Evolutionary conservation across 1,140 invertebrate genomes (phyloP).

Genomic region (Drosophila insularis): DNA sequence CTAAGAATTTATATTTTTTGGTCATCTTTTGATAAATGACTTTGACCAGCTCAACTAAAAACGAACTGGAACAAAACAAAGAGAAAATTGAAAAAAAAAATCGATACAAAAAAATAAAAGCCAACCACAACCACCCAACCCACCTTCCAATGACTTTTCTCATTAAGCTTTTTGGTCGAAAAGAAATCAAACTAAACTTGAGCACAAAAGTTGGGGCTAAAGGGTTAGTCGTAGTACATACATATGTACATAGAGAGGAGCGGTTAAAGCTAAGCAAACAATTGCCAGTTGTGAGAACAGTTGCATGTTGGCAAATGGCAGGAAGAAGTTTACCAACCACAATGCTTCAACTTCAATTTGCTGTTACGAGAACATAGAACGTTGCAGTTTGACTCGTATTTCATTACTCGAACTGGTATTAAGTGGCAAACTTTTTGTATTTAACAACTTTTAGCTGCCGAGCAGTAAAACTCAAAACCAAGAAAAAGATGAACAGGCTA

Average conservation of each 20-base stretch:
- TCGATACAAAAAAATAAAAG: not conserved
- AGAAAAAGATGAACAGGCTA: conserved; percentile 59
- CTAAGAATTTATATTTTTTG: conserved; percentile 64
- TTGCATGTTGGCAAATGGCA: conserved; percentile 66
- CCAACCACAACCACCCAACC: conserved; percentile 6
- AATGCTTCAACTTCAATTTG: conserved; percentile 80
- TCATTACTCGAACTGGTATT: conserved; percentile 81
- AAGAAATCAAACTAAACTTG: conserved; percentile 68
- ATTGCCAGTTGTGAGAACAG: conserved; percentile 56
- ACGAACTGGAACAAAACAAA: not conserved
- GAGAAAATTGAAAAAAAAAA: not conserved
- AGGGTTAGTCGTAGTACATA: conserved; percentile 32
- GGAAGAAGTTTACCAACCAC: conserved; percentile 70
- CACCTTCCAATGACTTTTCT: conserved; percentile 70
- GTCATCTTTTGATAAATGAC: conserved; percentile 70
- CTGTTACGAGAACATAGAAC: conserved; percentile 22
- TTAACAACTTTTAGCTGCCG: conserved; percentile 77
- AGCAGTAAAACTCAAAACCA: conserved; percentile 55
- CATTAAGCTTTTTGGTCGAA: conserved; percentile 65
- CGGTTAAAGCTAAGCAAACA: conserved; percentile 74
- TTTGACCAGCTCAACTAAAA: conserved; percentile 43
- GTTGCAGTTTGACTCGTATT: conserved; percentile 67
- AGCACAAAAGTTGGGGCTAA: conserved; percentile 26
- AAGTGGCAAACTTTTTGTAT: conserved; percentile 78
- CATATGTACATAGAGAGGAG: not conserved